Evolutionary conservation across 2,888 invertebrate genomes (phyloP).

Genomic region (Serrognathus titanus): DNA sequence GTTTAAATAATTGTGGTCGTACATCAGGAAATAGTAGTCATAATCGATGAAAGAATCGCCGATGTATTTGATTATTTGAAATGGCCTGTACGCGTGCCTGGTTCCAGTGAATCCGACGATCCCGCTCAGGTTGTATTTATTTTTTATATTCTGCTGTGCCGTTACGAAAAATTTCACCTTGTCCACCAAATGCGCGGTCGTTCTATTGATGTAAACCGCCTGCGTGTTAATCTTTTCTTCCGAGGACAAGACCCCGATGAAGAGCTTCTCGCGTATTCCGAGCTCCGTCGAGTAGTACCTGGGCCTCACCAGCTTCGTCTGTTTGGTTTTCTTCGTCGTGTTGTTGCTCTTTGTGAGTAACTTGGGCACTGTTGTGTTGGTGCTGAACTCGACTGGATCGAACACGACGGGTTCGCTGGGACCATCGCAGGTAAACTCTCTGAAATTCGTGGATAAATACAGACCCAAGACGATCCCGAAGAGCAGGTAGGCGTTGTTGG

Average conservation of each 20-base stretch:
- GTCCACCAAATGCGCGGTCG: constrained; percentile 78
- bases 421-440: constrained; percentile 8
- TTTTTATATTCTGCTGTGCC: constrained; percentile 43
- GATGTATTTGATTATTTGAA: constrained; percentile 86
- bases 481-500: constrained; percentile 11
- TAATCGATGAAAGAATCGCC: constrained; percentile 86
- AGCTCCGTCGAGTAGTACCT: constrained; percentile 94
- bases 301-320: constrained; percentile 68
- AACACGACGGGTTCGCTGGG: constrained; percentile 6
- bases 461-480: constrained; percentile 14
- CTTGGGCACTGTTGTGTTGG: constrained; percentile 1
- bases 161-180: constrained; percentile 63
- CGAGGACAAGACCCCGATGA: constrained; percentile 81
- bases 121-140: constrained; percentile 42
- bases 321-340: constrained; percentile 4
- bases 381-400: constrained; percentile 7
- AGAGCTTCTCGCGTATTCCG: constrained; percentile 84
- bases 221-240: constrained; percentile 68
- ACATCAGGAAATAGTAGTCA: constrained; percentile 87
- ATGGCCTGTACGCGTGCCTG: constrained; percentile 70
- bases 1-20: constrained; percentile 83
- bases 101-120: constrained; percentile 87
- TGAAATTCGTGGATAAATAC: constrained; percentile 9
- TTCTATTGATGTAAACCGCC: constrained; percentile 83
- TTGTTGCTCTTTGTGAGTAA: constrained; percentile 10